Percentiles rank a stretch among this genome's conserved stretches.
These are phyloP conservation scores for Orthosia cruda DNA, from an alignment of 2,888 invertebrate genomes.

Conservation along the genomic window DNA sequence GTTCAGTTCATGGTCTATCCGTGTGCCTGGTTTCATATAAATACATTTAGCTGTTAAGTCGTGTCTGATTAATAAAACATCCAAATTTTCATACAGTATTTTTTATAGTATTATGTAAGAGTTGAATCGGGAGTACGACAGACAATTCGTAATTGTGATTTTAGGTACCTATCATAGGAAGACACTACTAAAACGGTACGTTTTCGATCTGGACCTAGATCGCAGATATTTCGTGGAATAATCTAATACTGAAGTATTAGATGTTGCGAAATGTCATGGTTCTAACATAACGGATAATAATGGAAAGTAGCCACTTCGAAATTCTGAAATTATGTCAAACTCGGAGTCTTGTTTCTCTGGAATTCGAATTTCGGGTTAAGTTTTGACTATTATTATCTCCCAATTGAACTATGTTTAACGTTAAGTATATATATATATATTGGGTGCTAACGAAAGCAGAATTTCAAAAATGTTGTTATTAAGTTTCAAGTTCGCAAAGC, in stretches of 20 bases:
- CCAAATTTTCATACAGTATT: background rate
- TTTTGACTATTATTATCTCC: background rate
- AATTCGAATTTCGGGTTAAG: rapidly evolving
- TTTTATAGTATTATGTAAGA: too few relatives aligned
- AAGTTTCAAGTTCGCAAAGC: too few relatives aligned
- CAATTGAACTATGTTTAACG: background rate
- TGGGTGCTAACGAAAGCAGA: background rate
- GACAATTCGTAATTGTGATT: background rate
- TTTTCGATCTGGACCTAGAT: background rate
- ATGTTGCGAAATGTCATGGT: background rate
- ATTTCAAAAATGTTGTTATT: background rate
- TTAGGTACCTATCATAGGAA: background rate
- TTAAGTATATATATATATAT: background rate
- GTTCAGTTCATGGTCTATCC: background rate
- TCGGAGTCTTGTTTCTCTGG: background rate
- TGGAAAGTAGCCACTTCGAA: background rate
- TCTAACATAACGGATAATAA: background rate
- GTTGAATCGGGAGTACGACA: background rate
- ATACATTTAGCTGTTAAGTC: background rate
- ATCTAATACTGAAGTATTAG: background rate
- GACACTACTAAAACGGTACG: background rate
- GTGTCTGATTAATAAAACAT: too few relatives aligned
- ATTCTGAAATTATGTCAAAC: background rate
- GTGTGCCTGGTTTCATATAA: background rate
- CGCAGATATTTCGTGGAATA: background rate